Conservation (phyloP, 2,113 vertebrate genomes). For the Cryptoleucopteryx plumbea region DNA sequence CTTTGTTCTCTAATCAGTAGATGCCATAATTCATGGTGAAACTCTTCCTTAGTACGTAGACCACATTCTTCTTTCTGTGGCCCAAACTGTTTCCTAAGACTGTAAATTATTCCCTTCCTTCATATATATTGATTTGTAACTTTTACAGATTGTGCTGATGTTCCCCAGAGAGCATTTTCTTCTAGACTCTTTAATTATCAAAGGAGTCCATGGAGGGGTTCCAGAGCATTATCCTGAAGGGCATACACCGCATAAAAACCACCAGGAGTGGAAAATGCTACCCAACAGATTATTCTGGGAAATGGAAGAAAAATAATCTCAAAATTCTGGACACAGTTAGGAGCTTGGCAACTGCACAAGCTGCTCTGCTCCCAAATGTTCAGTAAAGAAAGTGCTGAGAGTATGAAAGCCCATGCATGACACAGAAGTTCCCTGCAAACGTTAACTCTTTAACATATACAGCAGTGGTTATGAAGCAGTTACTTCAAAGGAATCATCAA, state of each 20-base stretch:
- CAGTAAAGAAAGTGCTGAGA: neutral
- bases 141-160: neutral
- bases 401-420: neutral
- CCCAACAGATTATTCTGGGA: neutral
- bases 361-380: neutral
- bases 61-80: neutral
- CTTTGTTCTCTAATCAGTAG: neutral
- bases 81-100: neutral
- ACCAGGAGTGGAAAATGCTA: neutral
- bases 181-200: neutral
- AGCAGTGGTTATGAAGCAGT: neutral
- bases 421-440: neutral
- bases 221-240: neutral
- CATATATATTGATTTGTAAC: neutral
- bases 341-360: neutral
- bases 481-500: neutral
- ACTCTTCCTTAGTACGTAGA: neutral
- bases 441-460: neutral
- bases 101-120: neutral
- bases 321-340: constrained; percentile 17
- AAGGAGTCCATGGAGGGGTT: neutral
- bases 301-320: constrained; percentile 22
- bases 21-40: neutral
- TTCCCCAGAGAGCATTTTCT: neutral
- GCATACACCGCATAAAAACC: neutral